Base-by-base conservation (phyloP, 2,113 vertebrate genomes). In the Hippoglossus stenolepis region DNA sequence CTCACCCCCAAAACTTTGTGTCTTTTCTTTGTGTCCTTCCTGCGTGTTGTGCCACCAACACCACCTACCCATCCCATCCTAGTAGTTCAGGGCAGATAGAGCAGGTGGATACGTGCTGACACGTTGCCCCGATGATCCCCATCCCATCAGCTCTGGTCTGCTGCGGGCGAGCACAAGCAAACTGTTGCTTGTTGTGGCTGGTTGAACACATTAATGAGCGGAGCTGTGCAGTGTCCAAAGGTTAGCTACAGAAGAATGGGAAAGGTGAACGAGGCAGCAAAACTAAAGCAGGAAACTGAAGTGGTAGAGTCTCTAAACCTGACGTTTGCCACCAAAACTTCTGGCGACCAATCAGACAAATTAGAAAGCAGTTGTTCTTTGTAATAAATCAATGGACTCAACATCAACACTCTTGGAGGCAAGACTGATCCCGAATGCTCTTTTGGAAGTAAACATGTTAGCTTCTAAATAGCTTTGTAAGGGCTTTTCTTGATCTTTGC, bases 91-190 rank as follows among this genome's bases (percentile, higher is more conserved):
- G 87, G 88, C 89, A 94, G 91, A 90, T 90, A 88, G 90, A 74
- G 95, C 94, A 95, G 95, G 95, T 90, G 94, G 90, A 94, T 95
- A 53, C 20, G 3, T 9, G 20, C 18, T 10, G 20, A 94, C 96
- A 49, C 90, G 87, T 93, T 93, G 90, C 91, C 93, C 91, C 87
- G 70, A 59, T 21, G 70, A 92, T 84, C 62, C 62, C 51, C 51
- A 10, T 2, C 14, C 6, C 20, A 21, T n/a, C 20, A 11, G 7
- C 18, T 9, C 20, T 17, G 47, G 17, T 51, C 17, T 51, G 5
- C 47, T 51, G 47, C 17, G 5, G 20, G 20, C 7, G 51, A n/a
- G 51, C 20, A 2, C 4, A 54, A 54, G 2, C 51, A 54, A 21
- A n/a, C 51, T 54, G 51, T 2, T 31, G 31, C 6, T 31, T 31